Percentiles rank a stretch among this genome's conserved stretches.
These are phyloP conservation scores for Calidris pygmaea DNA, from an alignment of 2,113 vertebrate species.

Conservation along the genomic window DNA sequence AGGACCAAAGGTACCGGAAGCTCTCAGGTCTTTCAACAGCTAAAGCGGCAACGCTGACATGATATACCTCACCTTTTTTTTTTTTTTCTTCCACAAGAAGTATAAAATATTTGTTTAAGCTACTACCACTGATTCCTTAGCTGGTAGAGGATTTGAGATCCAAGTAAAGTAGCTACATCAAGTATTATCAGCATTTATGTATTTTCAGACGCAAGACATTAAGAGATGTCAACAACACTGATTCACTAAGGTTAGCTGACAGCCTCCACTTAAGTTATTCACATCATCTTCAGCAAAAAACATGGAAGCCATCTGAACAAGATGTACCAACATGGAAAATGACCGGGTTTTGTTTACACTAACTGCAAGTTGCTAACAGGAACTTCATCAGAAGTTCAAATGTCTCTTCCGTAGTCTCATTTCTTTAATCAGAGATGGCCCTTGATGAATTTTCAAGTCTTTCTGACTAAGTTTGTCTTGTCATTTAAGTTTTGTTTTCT, in stretches of 20 bases:
- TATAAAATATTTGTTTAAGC: background rate
- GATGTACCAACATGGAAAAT: background rate
- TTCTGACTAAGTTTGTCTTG: constrained; percentile 22
- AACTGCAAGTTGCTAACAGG: background rate
- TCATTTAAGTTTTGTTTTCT: background rate
- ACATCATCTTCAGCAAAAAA: background rate
- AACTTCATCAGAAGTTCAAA: background rate
- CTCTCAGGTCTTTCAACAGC: background rate
- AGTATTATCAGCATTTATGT: background rate
- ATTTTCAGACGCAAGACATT: background rate
- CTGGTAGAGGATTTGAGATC: background rate
- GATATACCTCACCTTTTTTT: no score
- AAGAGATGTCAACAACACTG: background rate
- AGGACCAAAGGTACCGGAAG: background rate
- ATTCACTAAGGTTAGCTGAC: background rate
- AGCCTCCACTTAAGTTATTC: background rate
- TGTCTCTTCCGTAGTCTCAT: background rate
- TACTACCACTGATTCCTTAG: background rate
- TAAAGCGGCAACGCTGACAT: background rate
- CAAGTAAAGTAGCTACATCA: background rate
- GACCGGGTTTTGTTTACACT: background rate
- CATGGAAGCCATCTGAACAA: background rate
- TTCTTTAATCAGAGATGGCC: background rate
- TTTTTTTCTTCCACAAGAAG: background rate
- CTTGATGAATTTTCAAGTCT: constrained; percentile 8